These are phyloP conservation scores for Cistogaster globosa DNA, from an alignment of 2,888 invertebrate species.

Conservation along the genomic window DNA sequence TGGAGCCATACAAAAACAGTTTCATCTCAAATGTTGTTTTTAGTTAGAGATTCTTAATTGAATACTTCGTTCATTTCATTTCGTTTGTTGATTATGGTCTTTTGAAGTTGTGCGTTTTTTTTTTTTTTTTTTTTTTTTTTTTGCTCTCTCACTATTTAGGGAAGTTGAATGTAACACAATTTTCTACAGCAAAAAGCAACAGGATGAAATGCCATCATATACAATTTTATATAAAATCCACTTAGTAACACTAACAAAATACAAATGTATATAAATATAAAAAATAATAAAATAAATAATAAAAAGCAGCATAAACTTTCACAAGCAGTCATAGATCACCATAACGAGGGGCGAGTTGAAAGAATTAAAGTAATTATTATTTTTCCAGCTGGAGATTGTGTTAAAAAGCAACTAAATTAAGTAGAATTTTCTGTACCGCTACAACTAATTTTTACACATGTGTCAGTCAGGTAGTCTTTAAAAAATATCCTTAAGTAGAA, in stretches of 20 bases:
- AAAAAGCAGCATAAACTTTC: neutral
- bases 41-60: conserved; percentile 54
- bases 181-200: conserved; percentile 29
- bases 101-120: conserved; percentile 42
- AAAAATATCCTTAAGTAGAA: no score
- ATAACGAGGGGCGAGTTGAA: conserved; percentile 1
- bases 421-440: no score
- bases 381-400: no score
- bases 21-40: conserved; percentile 23
- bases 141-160: neutral
- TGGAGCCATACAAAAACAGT: neutral
- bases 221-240: conserved; percentile 33
- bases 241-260: conserved; percentile 17
- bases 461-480: no score
- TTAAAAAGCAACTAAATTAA: no score
- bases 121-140: neutral
- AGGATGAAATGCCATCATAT: conserved; percentile 5
- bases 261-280: neutral
- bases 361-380: neutral
- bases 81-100: conserved; percentile 51
- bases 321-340: neutral
- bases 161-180: conserved; percentile 57
- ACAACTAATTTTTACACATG: no score
- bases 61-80: conserved; percentile 51
- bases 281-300: neutral